Evolutionary conservation across 2,113 vertebrate genomes (phyloP).

Genomic region (Gadus chalcogrammus): DNA sequence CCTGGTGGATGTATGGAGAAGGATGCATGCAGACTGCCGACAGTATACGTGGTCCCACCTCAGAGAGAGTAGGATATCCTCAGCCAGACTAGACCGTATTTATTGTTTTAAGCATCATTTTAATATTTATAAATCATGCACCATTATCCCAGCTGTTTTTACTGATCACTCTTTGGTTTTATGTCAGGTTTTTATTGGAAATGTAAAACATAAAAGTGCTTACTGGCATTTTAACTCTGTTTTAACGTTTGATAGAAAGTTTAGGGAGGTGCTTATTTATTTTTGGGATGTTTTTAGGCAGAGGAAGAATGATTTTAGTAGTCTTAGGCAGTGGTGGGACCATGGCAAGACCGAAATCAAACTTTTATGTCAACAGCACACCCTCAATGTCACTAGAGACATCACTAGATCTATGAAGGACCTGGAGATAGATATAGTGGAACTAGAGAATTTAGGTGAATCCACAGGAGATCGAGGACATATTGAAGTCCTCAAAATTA

Average conservation of each 20-base stretch:
- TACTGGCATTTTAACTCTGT: constrained; percentile 4
- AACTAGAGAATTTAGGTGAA: not conserved
- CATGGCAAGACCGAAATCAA: too few species aligned
- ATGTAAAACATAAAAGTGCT: not conserved
- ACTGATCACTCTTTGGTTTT: too few species aligned
- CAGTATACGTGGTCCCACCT: too few species aligned
- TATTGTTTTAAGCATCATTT: not conserved
- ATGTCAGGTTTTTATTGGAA: not conserved
- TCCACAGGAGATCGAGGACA: constrained; percentile 1
- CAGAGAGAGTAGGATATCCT: not conserved
- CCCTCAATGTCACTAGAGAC: not conserved
- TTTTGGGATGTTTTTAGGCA: not conserved
- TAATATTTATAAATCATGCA: not conserved
- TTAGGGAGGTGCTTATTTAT: too few species aligned
- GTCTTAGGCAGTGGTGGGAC: too few species aligned
- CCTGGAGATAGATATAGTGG: not conserved
- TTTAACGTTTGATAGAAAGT: not conserved
- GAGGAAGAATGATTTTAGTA: too few species aligned
- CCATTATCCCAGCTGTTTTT: too few species aligned
- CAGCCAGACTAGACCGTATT: not conserved
- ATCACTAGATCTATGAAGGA: not conserved
- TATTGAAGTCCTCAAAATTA: not conserved
- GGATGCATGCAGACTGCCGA: too few species aligned
- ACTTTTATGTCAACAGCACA: too few species aligned
- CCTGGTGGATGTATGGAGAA: too few species aligned